Base-by-base conservation (phyloP, 2,113 vertebrate species). In the Chloebia gouldiae region DNA sequence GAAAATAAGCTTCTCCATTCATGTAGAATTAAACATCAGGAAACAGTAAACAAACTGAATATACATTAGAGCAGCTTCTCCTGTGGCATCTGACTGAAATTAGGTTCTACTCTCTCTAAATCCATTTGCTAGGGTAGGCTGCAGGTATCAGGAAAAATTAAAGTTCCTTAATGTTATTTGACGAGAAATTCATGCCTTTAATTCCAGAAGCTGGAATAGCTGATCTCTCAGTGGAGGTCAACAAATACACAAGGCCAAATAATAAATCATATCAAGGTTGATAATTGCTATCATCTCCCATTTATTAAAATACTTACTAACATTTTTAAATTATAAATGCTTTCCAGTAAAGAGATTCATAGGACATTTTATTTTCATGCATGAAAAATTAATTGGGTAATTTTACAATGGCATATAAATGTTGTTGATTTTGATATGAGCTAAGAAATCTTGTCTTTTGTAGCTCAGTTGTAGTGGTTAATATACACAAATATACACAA, bases 111-210 rank as follows among this genome's bases (percentile, higher is more conserved):
- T 94, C 15, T 54, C 16, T 77, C 51, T 86, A 63, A 95, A 91
- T 90, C 76, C 24, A 59, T 90, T 94, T 93, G 18, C 61, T 69
- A 87, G 16, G 21, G 49, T 88, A 93, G 54, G 63, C 66, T 85
- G 75, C 50, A 87, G 69, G 84, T 78, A 37, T 47, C 42, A 85
- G 37, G 23, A 90, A 61, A 95, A 94, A 87, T 76, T 90, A 73
- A 85, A 89, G n/a, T 51, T 94, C 63, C 86, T 72, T 72, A 50
- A 42, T 88, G 21, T 79, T 91, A 82, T 73, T 87, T 91, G 49
- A 93, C 91, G 79, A 85, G 81, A 95, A 94, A 57, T 93, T 95
- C 50, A 70, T 88, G 81, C 30, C 45, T 95, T 91, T 94, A 88
- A 88, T 92, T 91, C 54, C 27, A 80, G 78, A 94, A 95, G 50